phyloP scores from a whole-genome alignment of 2,797 vertebrate genomes.

The Mormyrops boulengeri region DNA sequence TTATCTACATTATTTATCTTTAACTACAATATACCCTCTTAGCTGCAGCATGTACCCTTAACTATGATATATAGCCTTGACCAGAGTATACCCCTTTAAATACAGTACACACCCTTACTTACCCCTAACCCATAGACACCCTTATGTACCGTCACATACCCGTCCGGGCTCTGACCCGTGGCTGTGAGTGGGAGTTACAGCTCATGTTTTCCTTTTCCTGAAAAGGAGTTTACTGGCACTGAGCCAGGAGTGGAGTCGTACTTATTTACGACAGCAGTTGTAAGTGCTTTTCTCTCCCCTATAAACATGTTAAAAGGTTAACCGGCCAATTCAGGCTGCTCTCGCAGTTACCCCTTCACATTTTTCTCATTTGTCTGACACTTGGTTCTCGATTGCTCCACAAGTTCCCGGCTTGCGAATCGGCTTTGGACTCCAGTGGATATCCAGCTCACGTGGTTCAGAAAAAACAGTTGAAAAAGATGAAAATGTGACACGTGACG shows the following conservation, averaged over 20 bases:
- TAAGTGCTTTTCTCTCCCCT: background rate
- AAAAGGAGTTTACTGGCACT: background rate
- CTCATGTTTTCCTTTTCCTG: background rate
- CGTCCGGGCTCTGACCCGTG: background rate
- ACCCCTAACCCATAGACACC: background rate
- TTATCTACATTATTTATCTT: background rate
- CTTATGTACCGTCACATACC: background rate
- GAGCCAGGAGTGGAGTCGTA: background rate
- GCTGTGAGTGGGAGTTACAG: background rate
- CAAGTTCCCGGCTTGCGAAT: background rate
- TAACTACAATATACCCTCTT: background rate
- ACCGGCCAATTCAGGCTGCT: constrained; percentile 5
- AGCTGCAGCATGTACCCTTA: background rate
- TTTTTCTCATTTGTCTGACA: background rate
- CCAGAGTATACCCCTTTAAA: background rate
- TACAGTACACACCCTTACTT: background rate
- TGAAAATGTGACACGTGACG: background rate
- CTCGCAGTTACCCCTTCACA: background rate
- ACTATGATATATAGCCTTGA: background rate
- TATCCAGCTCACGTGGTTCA: background rate
- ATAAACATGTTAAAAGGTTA: background rate
- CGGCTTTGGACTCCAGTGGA: background rate
- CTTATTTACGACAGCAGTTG: constrained; percentile 13
- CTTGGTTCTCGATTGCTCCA: background rate
- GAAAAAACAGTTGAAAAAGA: background rate